Conservation (phyloP, 2,888 invertebrate genomes). For the Invenusta paracnida region DNA sequence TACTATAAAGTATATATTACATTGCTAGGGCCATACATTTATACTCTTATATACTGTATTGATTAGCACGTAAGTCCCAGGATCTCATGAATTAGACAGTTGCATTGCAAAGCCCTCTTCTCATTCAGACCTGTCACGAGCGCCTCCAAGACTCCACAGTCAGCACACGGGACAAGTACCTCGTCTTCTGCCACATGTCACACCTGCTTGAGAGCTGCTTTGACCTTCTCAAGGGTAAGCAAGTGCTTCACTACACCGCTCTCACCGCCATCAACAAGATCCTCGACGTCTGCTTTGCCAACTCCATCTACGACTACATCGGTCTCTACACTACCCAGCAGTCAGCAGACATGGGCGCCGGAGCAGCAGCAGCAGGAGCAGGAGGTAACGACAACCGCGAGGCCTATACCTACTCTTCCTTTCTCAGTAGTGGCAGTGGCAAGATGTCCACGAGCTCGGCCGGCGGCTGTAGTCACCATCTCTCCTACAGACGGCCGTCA, state of each 20-base stretch:
- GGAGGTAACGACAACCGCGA: no score
- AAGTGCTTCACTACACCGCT: conserved; percentile 66
- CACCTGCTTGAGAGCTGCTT: conserved; percentile 64
- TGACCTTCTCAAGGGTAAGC: conserved; percentile 65
- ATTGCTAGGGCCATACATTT: no score
- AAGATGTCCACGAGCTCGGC: not conserved
- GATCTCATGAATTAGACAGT: no score
- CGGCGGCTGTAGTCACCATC: not conserved
- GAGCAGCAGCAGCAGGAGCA: not conserved
- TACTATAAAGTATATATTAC: no score
- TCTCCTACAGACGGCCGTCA: not conserved
- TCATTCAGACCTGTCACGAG: not conserved
- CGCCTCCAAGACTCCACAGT: not conserved
- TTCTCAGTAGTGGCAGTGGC: not conserved
- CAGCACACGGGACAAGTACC: not conserved
- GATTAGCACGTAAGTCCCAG: no score
- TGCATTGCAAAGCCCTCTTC: no score
- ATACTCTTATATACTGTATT: no score
- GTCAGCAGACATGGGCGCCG: not conserved
- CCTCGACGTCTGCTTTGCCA: conserved; percentile 64
- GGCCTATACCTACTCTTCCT: not conserved
- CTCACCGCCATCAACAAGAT: conserved; percentile 65
- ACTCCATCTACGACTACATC: conserved; percentile 54
- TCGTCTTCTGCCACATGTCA: conserved; percentile 57
- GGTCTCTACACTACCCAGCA: not conserved